Evolutionary conservation across 2,888 invertebrate species (phyloP).

Genomic region (Hypomecis punctinalis): DNA sequence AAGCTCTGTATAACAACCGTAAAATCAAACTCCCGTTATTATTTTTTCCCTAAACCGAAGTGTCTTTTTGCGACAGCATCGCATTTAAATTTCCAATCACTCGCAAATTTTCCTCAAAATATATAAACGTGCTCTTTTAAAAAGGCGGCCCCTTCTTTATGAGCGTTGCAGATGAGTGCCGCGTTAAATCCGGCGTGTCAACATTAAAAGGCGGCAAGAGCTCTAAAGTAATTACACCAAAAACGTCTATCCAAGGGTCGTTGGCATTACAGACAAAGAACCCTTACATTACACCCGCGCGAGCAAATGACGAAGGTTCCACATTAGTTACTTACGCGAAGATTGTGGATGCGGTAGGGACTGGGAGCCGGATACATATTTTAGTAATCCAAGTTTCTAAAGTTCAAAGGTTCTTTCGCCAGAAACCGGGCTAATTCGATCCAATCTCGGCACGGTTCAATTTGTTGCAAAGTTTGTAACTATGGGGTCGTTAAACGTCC

Average conservation of each 20-base stretch:
- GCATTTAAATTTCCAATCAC: conserved; percentile 27
- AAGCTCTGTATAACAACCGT: conserved; percentile 17
- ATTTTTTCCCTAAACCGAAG: conserved; percentile 11
- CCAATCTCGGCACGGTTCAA: conserved; percentile 36
- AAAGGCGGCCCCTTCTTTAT: conserved; percentile 43
- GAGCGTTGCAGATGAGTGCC: conserved; percentile 50
- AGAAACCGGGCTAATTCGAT: conserved; percentile 29
- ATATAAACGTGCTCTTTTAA: conserved; percentile 17
- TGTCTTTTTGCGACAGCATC: conserved; percentile 9
- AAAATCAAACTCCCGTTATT: conserved; percentile 14
- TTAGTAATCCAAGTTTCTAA: conserved; percentile 25
- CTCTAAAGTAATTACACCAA: conserved; percentile 58
- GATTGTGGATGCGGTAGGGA: conserved; percentile 22
- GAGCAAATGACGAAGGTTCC: conserved; percentile 29
- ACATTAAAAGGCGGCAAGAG: conserved; percentile 53
- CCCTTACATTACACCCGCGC: conserved; percentile 24
- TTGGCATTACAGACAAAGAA: conserved; percentile 43
- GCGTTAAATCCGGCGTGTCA: conserved; percentile 53
- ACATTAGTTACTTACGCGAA: conserved; percentile 26
- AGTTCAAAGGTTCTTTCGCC: conserved; percentile 39
- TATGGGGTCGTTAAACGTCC: conserved; percentile 55
- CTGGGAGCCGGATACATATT: conserved; percentile 27
- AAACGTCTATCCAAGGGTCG: conserved; percentile 47
- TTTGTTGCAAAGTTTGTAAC: conserved; percentile 46
- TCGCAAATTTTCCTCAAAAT: conserved; percentile 25